A percentile compares a stretch with the other conserved stretches of the same genome.
Evolutionary conservation across 2,797 vertebrate genomes (phyloP).

Genomic region (Aplochiton taeniatus): DNA sequence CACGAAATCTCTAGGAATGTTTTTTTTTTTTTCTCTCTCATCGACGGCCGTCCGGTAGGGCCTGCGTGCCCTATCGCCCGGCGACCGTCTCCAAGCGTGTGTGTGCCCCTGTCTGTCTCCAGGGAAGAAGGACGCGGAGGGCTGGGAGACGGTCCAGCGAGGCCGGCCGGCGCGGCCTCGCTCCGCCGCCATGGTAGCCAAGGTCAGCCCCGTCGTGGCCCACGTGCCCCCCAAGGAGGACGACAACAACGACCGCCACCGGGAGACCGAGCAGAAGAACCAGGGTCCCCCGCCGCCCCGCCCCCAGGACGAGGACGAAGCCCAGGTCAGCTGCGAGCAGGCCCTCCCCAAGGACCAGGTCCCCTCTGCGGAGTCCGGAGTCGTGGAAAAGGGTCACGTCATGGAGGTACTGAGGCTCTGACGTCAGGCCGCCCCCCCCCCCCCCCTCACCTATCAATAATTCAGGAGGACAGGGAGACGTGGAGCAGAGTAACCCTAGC

Average conservation of each 20-base stretch:
- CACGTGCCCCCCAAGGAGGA: conserved; percentile 74
- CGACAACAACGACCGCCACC: conserved; percentile 78
- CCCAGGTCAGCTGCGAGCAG: conserved; percentile 39
- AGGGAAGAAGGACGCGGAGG: conserved; percentile 93
- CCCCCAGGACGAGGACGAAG: conserved; percentile 49
- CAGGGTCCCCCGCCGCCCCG: conserved; percentile 57
- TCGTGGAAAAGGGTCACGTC: conserved; percentile 57
- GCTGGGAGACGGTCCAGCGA: conserved; percentile 98
- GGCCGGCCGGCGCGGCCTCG: conserved; percentile 90
- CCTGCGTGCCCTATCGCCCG: no score
- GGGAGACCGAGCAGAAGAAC: conserved; percentile 72
- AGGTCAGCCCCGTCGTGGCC: conserved; percentile 73
- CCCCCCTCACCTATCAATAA: conserved; percentile 63
- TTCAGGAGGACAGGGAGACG: conserved; percentile 50
- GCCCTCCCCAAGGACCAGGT: conserved; percentile 39
- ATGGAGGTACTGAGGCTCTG: conserved; percentile 72
- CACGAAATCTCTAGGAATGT: no score
- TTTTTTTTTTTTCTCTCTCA: no score
- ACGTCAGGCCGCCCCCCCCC: conserved; percentile 47
- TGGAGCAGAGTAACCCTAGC: conserved; percentile 51
- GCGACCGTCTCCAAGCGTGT: no score
- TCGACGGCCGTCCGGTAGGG: no score
- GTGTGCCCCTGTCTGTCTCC: not conserved
- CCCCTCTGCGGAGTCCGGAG: conserved; percentile 42
- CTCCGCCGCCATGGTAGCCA: conserved; percentile 79